phyloP scores from a whole-genome alignment of 2,888 invertebrate species.

The Clostera curtula region DNA sequence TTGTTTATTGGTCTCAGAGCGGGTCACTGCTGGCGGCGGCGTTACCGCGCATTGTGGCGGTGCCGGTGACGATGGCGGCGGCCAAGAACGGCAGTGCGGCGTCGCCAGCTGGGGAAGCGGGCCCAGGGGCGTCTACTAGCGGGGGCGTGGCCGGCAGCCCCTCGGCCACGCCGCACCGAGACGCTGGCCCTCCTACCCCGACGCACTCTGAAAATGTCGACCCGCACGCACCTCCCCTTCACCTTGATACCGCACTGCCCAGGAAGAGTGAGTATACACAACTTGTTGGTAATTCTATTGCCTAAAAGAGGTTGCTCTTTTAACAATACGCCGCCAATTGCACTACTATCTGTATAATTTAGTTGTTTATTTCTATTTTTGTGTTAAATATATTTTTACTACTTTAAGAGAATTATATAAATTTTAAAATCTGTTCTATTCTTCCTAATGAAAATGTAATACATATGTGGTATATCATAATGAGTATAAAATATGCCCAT shows the following conservation, averaged over 20 bases:
- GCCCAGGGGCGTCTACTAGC: slow-evolving; percentile 32
- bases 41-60: slow-evolving; percentile 76
- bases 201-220: slow-evolving; percentile 65
- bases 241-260: slow-evolving; percentile 72
- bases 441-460: too few species aligned
- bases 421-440: too few species aligned
- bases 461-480: too few species aligned
- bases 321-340: too few species aligned
- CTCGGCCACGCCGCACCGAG: slow-evolving; percentile 51
- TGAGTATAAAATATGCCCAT: too few species aligned
- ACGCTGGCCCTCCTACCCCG: slow-evolving; percentile 67
- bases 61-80: slow-evolving; percentile 39
- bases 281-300: background rate
- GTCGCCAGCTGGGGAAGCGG: slow-evolving; percentile 31
- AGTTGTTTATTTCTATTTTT: background rate
- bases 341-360: too few species aligned
- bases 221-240: slow-evolving; percentile 64
- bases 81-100: slow-evolving; percentile 45
- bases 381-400: too few species aligned
- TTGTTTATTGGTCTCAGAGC: slow-evolving; percentile 45
- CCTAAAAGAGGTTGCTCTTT: too few species aligned
- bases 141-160: slow-evolving; percentile 35
- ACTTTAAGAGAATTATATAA: too few species aligned
- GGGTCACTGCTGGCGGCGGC: slow-evolving; percentile 80
- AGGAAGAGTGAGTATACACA: slow-evolving; percentile 47